Percentiles rank a stretch among this genome's conserved stretches.
These are phyloP conservation scores for Trinectes maculatus DNA, from an alignment of 2,113 vertebrate species.

Conservation along the genomic window DNA sequence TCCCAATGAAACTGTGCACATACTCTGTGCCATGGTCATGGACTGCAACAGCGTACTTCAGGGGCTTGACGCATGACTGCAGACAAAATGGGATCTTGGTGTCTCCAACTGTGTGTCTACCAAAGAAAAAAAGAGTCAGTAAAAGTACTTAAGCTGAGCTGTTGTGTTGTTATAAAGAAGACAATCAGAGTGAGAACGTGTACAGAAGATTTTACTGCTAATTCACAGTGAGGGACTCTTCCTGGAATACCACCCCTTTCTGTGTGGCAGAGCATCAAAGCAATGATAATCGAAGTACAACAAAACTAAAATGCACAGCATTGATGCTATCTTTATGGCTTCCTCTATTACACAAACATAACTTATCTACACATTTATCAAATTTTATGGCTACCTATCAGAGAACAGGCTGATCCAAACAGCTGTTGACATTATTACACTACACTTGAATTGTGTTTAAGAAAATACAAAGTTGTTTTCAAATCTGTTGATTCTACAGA, in stretches of 20 bases:
- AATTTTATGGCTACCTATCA: conserved; percentile 17
- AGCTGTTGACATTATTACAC: not conserved
- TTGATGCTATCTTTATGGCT: conserved; percentile 58
- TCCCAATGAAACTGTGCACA: conserved; percentile 95
- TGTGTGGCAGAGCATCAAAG: not conserved
- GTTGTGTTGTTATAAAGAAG: not conserved
- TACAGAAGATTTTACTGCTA: not conserved
- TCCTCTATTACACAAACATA: conserved; percentile 31
- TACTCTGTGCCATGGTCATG: conserved; percentile 95
- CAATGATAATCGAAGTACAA: conserved; percentile 1
- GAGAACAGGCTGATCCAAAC: conserved; percentile 8
- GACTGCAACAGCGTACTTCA: conserved; percentile 95
- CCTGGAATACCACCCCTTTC: not conserved
- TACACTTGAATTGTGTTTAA: not conserved
- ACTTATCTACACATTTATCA: not conserved
- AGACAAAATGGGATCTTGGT: conserved; percentile 98
- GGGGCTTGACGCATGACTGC: conserved; percentile 96
- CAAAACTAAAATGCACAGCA: not conserved
- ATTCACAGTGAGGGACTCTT: not conserved
- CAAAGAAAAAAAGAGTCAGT: conserved; percentile 16
- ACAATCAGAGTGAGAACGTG: not conserved
- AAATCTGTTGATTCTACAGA: too few relatives aligned
- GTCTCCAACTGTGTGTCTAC: conserved; percentile 94
- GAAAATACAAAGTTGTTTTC: not conserved
- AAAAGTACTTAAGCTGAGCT: too few relatives aligned